Evolutionary conservation across 1,140 invertebrate genomes (phyloP), one percentile per base, ranked within the genome.

Genomic region (Thrips palmi): DNA sequence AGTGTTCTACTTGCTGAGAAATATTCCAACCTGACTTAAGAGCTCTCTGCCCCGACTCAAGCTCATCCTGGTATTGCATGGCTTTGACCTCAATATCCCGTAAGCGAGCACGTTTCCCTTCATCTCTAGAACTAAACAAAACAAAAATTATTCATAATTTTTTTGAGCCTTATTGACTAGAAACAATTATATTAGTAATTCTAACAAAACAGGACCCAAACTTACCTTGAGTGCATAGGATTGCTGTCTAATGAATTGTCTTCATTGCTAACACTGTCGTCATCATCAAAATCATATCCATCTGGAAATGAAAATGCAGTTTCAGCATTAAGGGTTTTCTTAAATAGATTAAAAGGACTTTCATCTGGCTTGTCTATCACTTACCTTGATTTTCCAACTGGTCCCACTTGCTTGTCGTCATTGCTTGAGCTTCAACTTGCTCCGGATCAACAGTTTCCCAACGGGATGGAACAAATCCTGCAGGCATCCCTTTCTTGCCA

Each of bases 401-500:
- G 50, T 88, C 83, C 83, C 84, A 88, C 54, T 87, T 86, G 41
- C 78, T 84, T 2, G 80, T 84, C 2, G 83, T 86, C 64, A 86
- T 83, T 15, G 81, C 84, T 58, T 87, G 82, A 11, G 80, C 79
- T 56, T 86, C 80, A 19, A 77, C 68, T 55, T 79, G 69, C 49
- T 84, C 73, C 1, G 81, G 81, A 60, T 92, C 86, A 4, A 96
- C 82, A 19, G 80, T 88, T 68, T 97, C 91, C 91, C 91, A 97
- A 53, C 87, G 83, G 0, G 88, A 92, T 6, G 82, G 80, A 25
- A 88, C 74, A 63, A 85, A 85, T 23, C 67, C 70, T 10, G 73
- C 72, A 27, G 67, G 60, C 45, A 64, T 56, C 7, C 18, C 27
- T 18, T 39, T 21, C 11, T 30, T 31, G 8, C 37, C 15, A 37